Evolutionary conservation across 2,113 vertebrate species (phyloP).

Genomic region (Salvelinus fontinalis): DNA sequence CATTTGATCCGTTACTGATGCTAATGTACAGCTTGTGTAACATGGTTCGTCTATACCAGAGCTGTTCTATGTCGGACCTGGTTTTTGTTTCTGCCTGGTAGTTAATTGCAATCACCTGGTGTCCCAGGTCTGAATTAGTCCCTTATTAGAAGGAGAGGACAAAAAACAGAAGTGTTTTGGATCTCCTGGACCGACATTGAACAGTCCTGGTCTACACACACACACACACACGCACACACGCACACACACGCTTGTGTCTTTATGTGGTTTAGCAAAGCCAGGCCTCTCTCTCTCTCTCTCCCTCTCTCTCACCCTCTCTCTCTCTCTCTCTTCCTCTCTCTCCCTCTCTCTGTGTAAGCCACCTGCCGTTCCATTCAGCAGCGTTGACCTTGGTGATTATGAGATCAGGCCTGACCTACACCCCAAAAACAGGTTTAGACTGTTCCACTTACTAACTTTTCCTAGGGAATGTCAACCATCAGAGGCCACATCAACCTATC

Average conservation of each 20-base stretch:
- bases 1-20: neutral
- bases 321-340: constrained; percentile 35
- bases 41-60: neutral
- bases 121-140: too few relatives aligned
- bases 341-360: constrained; percentile 62
- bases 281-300: constrained; percentile 32
- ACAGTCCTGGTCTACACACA: too few relatives aligned
- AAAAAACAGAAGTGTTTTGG: neutral
- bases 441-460: neutral
- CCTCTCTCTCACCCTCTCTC: constrained; percentile 35
- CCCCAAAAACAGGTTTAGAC: constrained; percentile 58
- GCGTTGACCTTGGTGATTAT: constrained; percentile 69
- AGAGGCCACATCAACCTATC: constrained; percentile 46
- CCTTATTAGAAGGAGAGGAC: too few relatives aligned
- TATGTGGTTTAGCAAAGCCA: constrained; percentile 66
- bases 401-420: constrained; percentile 72
- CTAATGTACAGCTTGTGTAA: neutral
- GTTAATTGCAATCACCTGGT: too few relatives aligned
- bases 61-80: too few relatives aligned
- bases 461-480: constrained; percentile 49
- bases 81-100: too few relatives aligned
- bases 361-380: constrained; percentile 68
- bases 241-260: too few relatives aligned
- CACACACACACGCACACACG: too few relatives aligned
- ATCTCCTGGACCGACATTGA: constrained; percentile 7